Evolutionary conservation across 2,113 vertebrate genomes (phyloP), one percentile per base, ranked within the genome.

Genomic region (Athene noctua): DNA sequence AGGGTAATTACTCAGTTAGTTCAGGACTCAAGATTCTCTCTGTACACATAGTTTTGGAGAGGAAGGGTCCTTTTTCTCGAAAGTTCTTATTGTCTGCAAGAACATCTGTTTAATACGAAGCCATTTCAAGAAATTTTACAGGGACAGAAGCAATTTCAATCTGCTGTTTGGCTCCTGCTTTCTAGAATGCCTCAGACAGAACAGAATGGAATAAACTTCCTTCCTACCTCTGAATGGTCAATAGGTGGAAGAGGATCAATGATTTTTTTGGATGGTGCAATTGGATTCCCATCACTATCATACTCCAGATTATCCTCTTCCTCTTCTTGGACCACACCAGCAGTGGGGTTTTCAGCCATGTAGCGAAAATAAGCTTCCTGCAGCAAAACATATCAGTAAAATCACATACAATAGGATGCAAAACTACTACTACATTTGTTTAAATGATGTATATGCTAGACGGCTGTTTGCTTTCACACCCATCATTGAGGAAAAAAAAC

Each of bases 321-420:
- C 36, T 99, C 99, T 85, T 99, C 99, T 65, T 97, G 99, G 84
- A 98, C 98, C 96, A 99, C 98, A 52, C 99, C 99, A 42, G 99
- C 99, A 67, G 98, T 99, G 90, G 99, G 99, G 96, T 99, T 99
- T 98, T 99, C 99, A 73, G 99, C 99, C 99, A 99, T 99, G 97
- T 99, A 99, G 87, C 99, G 99, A 97, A 99, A 99, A 95, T 99
- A 99, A 66, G 99, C 99, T 98, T 99, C 99, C 99, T 99, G 99
- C 98, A 99, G 98, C 98, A 98, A 98, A 98, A 98, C 98, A 98
- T 52, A 98, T 18, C 74, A 85, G 84, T 88, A 95, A 63, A 95
- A 97, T 98, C 96, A 97, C 62, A 93, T 11, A 82, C 97, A 78
- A 26, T 3, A 91, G 78, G 20, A 70, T 1, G 29, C 70, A 90